Evolutionary conservation across 2,113 vertebrate species (phyloP).

Genomic region (Progne subis): DNA sequence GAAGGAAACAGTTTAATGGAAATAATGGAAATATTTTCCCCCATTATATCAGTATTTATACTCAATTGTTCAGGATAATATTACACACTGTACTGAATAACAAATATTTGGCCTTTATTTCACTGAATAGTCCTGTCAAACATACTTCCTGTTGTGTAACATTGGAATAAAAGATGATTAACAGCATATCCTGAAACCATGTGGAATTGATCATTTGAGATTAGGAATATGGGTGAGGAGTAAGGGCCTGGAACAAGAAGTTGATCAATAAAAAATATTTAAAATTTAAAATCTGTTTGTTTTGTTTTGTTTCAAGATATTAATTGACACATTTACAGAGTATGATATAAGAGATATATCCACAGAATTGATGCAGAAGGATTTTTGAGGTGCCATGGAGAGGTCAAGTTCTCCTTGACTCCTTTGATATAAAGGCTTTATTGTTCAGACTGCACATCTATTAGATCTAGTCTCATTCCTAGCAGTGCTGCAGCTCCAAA

Average conservation of each 20-base stretch:
- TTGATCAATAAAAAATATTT: conserved; percentile 31
- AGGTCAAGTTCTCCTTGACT: background rate
- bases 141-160: conserved; percentile 32
- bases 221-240: background rate
- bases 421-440: background rate
- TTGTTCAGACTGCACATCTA: background rate
- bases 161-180: conserved; percentile 33
- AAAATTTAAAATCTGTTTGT: background rate
- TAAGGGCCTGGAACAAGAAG: background rate
- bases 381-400: background rate
- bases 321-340: background rate
- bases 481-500: background rate
- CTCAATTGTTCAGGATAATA: background rate
- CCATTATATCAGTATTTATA: conserved; percentile 25
- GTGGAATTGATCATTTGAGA: conserved; percentile 21
- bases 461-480: background rate
- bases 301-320: background rate
- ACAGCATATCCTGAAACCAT: conserved; percentile 17
- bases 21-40: background rate
- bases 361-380: background rate
- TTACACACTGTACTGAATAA: background rate
- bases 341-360: background rate
- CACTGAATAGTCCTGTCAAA: background rate
- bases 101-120: conserved; percentile 45
- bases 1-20: background rate